These are phyloP conservation scores for Apotomis capreana DNA, from an alignment of 2,888 invertebrate genomes.

Conservation along the genomic window DNA sequence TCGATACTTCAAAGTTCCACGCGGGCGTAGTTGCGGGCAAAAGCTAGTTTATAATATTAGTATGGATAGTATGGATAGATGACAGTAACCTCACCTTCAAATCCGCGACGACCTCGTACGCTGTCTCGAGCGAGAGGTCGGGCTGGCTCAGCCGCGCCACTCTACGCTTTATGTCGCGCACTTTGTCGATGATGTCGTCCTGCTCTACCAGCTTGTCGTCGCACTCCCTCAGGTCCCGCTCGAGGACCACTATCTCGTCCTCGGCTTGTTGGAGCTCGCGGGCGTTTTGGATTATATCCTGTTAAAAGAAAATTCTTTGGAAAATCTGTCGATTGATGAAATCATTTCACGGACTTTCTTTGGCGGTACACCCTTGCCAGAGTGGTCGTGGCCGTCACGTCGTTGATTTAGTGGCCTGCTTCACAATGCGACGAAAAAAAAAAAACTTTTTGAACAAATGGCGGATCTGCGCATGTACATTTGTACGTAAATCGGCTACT, in stretches of 20 bases:
- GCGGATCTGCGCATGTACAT: too few relatives aligned
- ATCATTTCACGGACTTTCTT: too few relatives aligned
- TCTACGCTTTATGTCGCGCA: constrained; percentile 87
- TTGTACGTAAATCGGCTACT: too few relatives aligned
- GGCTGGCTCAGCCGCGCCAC: constrained; percentile 84
- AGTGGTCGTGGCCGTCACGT: too few relatives aligned
- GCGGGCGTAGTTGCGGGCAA: too few relatives aligned
- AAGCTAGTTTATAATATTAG: too few relatives aligned
- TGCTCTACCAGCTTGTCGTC: constrained; percentile 87
- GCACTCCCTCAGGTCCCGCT: constrained; percentile 90
- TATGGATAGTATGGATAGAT: too few relatives aligned
- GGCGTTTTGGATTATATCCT: constrained; percentile 95
- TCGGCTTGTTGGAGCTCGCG: constrained; percentile 89
- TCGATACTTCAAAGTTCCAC: too few relatives aligned
- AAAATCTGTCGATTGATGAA: background rate
- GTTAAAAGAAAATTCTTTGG: constrained; percentile 1
- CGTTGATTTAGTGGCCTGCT: too few relatives aligned
- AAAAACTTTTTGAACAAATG: too few relatives aligned
- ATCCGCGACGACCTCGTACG: constrained; percentile 73
- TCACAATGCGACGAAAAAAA: too few relatives aligned
- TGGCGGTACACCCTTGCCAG: too few relatives aligned
- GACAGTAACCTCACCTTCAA: constrained; percentile 61
- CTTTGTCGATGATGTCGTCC: constrained; percentile 84
- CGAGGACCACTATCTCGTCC: constrained; percentile 90
- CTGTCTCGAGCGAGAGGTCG: constrained; percentile 65